Percentiles rank a stretch among this genome's conserved stretches.
Evolutionary conservation across 2,797 vertebrate species (phyloP).

Genomic region (Nothura maculosa): DNA sequence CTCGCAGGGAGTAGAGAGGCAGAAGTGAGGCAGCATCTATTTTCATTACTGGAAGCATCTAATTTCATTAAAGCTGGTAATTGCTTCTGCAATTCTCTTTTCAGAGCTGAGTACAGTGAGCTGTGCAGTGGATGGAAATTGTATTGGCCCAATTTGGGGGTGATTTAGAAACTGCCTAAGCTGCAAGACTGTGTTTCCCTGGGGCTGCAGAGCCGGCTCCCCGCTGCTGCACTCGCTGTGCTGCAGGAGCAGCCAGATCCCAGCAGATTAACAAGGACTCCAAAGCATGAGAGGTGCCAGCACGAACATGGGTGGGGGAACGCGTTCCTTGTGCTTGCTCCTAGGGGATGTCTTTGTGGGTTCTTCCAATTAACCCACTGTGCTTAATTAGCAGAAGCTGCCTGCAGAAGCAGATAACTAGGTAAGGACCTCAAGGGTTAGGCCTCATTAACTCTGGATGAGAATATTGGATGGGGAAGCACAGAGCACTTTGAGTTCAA

Average conservation of each 20-base stretch:
- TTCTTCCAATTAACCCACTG: constrained; percentile 12
- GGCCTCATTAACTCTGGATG: not conserved
- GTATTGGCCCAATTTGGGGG: not conserved
- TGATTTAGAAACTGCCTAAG: not conserved
- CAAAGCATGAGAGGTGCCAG: not conserved
- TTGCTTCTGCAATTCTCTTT: constrained; percentile 48
- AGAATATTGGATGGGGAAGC: not conserved
- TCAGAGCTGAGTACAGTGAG: constrained; percentile 1
- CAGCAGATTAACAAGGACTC: not conserved
- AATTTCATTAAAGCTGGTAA: constrained; percentile 1
- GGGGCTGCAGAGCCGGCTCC: not conserved
- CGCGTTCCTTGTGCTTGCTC: not conserved
- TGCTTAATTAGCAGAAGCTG: constrained; percentile 12
- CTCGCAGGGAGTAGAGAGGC: not conserved
- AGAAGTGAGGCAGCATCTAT: not conserved
- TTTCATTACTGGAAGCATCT: not conserved
- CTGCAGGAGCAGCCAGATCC: not conserved
- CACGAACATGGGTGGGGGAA: not conserved
- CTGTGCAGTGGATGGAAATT: not conserved
- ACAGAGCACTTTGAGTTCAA: not conserved
- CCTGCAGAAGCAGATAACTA: not conserved
- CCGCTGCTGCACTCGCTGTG: not conserved
- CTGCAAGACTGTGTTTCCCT: not conserved
- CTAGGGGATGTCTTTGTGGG: not conserved
- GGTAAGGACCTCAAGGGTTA: not conserved